These are phyloP conservation scores for Lutjanus argentimaculatus DNA, from an alignment of 2,797 vertebrate species.

Conservation along the genomic window DNA sequence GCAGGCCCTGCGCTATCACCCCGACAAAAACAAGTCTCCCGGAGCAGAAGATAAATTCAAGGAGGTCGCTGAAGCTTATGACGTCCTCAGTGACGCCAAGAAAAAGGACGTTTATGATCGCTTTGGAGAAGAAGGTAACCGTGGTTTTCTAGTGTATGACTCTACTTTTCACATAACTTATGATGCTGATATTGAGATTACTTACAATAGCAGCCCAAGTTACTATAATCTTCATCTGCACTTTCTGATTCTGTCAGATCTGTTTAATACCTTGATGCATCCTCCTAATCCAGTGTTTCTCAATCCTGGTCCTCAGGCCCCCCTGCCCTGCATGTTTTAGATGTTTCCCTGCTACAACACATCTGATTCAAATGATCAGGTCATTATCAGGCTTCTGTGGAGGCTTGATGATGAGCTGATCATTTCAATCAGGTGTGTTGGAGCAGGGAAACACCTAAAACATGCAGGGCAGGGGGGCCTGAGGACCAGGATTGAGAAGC, in stretches of 20 bases:
- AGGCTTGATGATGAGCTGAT: too few relatives aligned
- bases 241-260: background rate
- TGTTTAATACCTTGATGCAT: background rate
- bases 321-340: too few relatives aligned
- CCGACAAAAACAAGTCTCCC: constrained; percentile 97
- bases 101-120: constrained; percentile 97
- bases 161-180: background rate
- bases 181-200: background rate
- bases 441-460: too few relatives aligned
- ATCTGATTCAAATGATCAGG: too few relatives aligned
- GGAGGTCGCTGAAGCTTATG: constrained; percentile 97
- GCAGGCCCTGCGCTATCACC: constrained; percentile 96
- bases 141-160: background rate
- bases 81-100: constrained; percentile 96
- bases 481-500: too few relatives aligned
- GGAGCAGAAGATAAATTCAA: constrained; percentile 98
- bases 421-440: too few relatives aligned
- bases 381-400: too few relatives aligned
- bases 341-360: too few relatives aligned
- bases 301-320: too few relatives aligned
- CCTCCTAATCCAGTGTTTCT: too few relatives aligned
- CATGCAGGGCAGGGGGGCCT: too few relatives aligned
- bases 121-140: constrained; percentile 95
- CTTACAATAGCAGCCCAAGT: background rate
- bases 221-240: background rate